Evolutionary conservation across 1,140 invertebrate genomes (phyloP), one percentile per base, ranked within the genome.

Genomic region (Pseudomyrmex cubaensis): DNA sequence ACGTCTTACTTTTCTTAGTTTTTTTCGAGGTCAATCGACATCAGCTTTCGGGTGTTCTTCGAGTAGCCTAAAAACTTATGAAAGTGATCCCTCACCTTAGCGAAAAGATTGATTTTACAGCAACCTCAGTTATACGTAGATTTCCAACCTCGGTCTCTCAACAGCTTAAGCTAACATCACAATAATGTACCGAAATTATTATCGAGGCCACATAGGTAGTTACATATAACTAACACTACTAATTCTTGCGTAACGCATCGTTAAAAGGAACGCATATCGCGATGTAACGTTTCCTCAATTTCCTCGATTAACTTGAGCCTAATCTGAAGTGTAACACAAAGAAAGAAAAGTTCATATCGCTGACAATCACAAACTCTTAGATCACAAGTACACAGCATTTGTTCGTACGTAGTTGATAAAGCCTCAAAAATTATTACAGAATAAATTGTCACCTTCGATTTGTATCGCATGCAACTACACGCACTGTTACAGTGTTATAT

Each of bases 101-200:
- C 91, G 86, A 84, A 84, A 84, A 86, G 66, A 91, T 78, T 84
- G 88, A 82, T 82, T 80, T 80, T 89, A 92, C 93, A 94, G 92
- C 93, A 92, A 94, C 93, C 93, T 93, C 93, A 92, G 89, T 89
- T 52, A 35, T 35, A 35, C 35, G 89, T 88, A 93, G 77, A 88
- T 93, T 90, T 90, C 90, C 90, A 89, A 91, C 89, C 90, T 92
- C 91, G 90, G 84, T 92, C 75, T 91, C 91, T 92, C 90, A 63
- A 50, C 5, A 72, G 90, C 92, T 94, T 94, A 94, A 85, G 90
- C 92, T 93, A 94, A 94, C 92, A 93, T 94, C 93, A 93, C 93
- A 94, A 94, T 92, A 88, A 86, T 76, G 93, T 92, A 93, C 91
- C 92, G 91, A 93, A 94, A 93, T 92, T 90, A 93, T 94, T 88